Conservation (phyloP, 2,797 vertebrate species). For the Basileuterus tristriatus region DNA sequence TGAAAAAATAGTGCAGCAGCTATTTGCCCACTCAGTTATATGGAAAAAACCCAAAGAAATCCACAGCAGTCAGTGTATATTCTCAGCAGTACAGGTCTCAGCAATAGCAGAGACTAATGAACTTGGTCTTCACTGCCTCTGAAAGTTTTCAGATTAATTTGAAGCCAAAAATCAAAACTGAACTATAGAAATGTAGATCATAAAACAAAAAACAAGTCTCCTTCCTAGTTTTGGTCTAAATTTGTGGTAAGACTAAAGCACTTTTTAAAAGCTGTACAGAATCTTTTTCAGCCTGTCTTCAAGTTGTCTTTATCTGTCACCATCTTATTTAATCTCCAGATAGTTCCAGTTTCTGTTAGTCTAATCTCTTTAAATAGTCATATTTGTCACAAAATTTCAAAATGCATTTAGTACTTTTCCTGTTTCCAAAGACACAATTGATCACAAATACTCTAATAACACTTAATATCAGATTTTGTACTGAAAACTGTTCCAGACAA, state of each 20-base stretch:
- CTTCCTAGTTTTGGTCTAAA: neutral
- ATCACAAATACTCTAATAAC: neutral
- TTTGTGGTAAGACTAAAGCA: neutral
- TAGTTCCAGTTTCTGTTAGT: neutral
- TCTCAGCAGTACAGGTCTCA: neutral
- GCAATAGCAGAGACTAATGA: neutral
- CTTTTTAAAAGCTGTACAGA: neutral
- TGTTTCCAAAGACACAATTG: neutral
- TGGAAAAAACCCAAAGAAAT: neutral
- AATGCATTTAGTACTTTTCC: neutral
- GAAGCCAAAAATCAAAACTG: neutral
- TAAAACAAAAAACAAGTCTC: neutral
- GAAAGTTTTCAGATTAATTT: neutral
- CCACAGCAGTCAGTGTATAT: neutral
- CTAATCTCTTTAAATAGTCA: neutral
- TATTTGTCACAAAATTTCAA: neutral
- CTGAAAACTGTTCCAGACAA: neutral
- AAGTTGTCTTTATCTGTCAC: neutral
- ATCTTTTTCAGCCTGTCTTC: neutral
- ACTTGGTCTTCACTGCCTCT: neutral
- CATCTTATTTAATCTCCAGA: neutral
- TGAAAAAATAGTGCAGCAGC: neutral
- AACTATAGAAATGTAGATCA: neutral
- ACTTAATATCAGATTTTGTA: neutral
- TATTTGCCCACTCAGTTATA: neutral